phyloP scores from a whole-genome alignment of 2,113 vertebrate species.

The Elephantulus edwardii region DNA sequence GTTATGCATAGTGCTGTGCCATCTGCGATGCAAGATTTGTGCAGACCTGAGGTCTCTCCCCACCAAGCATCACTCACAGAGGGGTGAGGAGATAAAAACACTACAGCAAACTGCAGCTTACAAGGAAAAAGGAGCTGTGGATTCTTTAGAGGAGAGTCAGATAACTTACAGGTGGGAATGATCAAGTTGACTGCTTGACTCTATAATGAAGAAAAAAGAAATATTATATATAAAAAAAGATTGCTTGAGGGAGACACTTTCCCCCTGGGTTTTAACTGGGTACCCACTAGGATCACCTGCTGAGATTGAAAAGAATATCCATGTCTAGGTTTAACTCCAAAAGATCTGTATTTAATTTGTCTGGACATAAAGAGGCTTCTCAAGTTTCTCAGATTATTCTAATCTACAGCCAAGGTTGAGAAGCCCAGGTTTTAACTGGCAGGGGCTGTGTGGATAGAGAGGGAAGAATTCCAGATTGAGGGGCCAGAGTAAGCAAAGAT shows the following conservation, averaged over 20 bases:
- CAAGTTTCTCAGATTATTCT: background rate
- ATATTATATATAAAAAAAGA: no score
- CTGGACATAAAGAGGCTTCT: constrained; percentile 13
- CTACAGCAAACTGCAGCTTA: background rate
- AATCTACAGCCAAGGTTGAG: background rate
- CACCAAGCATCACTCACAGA: background rate
- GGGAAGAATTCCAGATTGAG: background rate
- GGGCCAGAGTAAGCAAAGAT: background rate
- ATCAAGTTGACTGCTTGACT: background rate
- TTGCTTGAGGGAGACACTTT: background rate
- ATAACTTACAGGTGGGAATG: background rate
- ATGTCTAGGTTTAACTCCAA: background rate
- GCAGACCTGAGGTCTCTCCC: background rate
- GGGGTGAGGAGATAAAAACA: background rate
- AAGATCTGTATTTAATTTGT: background rate
- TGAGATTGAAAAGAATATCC: background rate
- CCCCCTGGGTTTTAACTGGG: background rate
- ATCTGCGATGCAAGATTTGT: background rate
- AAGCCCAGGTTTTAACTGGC: background rate
- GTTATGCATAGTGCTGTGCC: background rate
- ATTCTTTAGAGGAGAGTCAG: background rate
- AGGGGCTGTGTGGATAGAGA: background rate
- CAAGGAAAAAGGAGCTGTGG: background rate
- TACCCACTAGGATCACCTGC: background rate
- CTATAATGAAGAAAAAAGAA: no score